Percentiles rank a stretch among this genome's conserved stretches.
Conservation (phyloP, 2,797 vertebrate genomes). For the Florisuga fusca region DNA sequence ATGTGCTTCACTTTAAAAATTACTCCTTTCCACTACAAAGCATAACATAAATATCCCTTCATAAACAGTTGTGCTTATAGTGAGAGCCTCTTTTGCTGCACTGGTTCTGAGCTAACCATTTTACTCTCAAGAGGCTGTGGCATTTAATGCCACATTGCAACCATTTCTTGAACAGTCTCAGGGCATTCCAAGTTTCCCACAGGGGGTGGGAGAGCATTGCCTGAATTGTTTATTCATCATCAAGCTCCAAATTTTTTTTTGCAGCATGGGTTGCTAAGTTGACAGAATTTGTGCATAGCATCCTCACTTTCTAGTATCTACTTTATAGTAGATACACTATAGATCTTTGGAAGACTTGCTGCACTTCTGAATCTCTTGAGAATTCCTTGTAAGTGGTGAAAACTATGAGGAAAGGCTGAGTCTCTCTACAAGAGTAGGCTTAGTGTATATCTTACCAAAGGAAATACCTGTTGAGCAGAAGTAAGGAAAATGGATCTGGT, state of each 20-base stretch:
- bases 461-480: background rate
- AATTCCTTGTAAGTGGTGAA: background rate
- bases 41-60: background rate
- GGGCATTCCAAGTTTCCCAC: background rate
- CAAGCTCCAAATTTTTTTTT: background rate
- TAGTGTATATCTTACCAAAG: background rate
- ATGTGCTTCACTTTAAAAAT: background rate
- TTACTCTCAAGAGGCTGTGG: background rate
- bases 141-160: background rate
- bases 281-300: background rate
- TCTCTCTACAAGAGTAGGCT: background rate
- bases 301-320: background rate
- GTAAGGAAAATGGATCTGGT: background rate
- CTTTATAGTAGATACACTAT: background rate
- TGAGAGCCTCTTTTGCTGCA: background rate
- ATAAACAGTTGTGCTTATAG: background rate
- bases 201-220: background rate
- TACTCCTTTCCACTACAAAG: background rate
- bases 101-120: background rate
- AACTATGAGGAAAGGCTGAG: background rate
- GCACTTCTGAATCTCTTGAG: background rate
- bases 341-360: background rate
- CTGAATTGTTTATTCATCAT: background rate
- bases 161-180: background rate
- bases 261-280: background rate